A percentile compares a stretch with the other conserved stretches of the same genome.
Evolutionary conservation across 2,797 vertebrate genomes (phyloP).

Genomic region (Silurus lanzhouensis): DNA sequence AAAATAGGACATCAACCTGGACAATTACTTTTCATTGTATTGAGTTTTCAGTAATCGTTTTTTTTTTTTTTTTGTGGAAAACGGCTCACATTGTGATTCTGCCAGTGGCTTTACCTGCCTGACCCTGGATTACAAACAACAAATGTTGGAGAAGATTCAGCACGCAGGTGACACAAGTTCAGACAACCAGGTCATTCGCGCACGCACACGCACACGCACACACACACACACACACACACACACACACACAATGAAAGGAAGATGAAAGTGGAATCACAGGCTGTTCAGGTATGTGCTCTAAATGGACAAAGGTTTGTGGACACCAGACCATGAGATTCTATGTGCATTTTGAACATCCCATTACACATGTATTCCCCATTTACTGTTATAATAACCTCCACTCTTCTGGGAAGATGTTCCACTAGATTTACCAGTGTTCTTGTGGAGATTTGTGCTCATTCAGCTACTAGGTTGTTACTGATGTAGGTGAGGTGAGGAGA

Average conservation of each 20-base stretch:
- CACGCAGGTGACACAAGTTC: neutral
- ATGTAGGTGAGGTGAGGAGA: too few species aligned
- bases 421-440: too few species aligned
- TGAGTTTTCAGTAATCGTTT: neutral
- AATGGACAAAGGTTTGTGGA: too few species aligned
- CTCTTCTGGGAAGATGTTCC: too few species aligned
- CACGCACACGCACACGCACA: neutral
- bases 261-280: neutral
- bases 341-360: too few species aligned
- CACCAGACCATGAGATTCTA: too few species aligned
- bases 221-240: neutral
- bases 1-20: neutral
- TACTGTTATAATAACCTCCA: too few species aligned
- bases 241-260: neutral
- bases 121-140: constrained; percentile 3
- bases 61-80: neutral
- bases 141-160: neutral
- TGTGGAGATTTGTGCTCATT: too few species aligned
- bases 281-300: too few species aligned
- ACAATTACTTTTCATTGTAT: neutral
- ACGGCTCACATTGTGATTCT: neutral
- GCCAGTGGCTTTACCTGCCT: neutral
- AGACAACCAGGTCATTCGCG: neutral
- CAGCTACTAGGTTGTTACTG: too few species aligned
- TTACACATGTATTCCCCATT: too few species aligned